These are phyloP conservation scores for Hafferia zeledoni DNA, from an alignment of 2,797 vertebrate genomes.

Conservation along the genomic window DNA sequence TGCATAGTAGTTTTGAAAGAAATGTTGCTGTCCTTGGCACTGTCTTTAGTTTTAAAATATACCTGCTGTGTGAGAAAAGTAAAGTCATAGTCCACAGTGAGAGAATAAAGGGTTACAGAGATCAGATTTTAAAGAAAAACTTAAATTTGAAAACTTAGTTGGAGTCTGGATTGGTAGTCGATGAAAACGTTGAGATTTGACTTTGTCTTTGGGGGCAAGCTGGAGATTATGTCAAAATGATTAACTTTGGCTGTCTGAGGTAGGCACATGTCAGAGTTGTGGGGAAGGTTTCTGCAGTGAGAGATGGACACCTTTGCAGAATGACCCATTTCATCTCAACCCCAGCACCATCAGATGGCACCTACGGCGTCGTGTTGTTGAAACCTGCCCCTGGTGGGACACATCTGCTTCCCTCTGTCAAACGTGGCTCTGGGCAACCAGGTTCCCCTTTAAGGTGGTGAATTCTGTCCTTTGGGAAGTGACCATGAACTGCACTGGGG, in stretches of 20 bases:
- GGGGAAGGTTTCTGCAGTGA: background rate
- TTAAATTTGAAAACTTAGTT: background rate
- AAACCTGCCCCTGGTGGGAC: background rate
- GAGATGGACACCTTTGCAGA: background rate
- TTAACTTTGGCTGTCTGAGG: background rate
- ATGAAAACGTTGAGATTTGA: background rate
- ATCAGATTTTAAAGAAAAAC: background rate
- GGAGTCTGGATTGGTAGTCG: background rate
- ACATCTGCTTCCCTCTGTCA: background rate
- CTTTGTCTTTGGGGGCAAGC: background rate
- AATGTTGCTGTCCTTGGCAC: background rate
- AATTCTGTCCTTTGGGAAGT: background rate
- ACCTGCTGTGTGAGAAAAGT: background rate
- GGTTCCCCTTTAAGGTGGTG: background rate
- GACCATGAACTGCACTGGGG: background rate
- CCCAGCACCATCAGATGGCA: background rate
- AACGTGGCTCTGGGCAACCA: background rate
- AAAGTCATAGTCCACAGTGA: background rate
- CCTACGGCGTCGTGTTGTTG: background rate
- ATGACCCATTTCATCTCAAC: background rate
- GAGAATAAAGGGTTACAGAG: background rate
- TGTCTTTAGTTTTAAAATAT: background rate
- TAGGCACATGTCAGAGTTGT: background rate
- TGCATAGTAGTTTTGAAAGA: background rate
- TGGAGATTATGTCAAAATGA: background rate